A percentile compares a stretch with the other conserved stretches of the same genome.
These are phyloP conservation scores for Erythrocercus mccallii DNA, from an alignment of 2,113 vertebrate genomes.

Conservation along the genomic window DNA sequence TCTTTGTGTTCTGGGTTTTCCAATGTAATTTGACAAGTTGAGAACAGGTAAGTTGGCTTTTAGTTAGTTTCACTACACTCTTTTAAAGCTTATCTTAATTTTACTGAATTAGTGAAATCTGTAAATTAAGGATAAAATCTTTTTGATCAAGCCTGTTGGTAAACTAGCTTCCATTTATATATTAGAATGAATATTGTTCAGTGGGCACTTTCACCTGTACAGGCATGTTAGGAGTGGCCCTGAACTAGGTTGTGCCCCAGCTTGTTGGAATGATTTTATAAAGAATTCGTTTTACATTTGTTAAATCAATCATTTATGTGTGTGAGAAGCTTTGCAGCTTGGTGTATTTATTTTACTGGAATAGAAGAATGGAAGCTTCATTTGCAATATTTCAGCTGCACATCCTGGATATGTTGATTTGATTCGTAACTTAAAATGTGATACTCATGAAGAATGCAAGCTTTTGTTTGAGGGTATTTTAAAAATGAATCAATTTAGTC, in stretches of 20 bases:
- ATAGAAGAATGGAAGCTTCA: background rate
- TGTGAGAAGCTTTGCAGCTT: background rate
- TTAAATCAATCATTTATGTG: background rate
- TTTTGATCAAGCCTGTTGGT: background rate
- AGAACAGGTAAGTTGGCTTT: background rate
- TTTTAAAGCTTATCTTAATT: background rate
- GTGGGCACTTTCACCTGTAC: background rate
- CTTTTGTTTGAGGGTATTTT: background rate
- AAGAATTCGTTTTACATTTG: background rate
- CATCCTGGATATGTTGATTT: background rate
- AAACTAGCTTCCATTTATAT: background rate
- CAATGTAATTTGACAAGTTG: background rate
- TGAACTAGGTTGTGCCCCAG: background rate
- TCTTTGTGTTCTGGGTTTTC: background rate
- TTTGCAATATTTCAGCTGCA: background rate
- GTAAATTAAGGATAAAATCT: background rate
- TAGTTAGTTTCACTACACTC: background rate
- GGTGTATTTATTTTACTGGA: background rate
- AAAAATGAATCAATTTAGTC: background rate
- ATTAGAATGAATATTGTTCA: background rate
- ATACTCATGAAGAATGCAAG: background rate
- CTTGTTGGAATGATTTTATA: background rate
- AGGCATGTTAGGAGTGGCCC: background rate
- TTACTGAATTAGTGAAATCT: background rate
- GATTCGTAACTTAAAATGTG: background rate